Percentiles rank a stretch among this genome's conserved stretches.
Conservation (phyloP, 1,140 invertebrate genomes). For the Tetragonula clypearis region DNA sequence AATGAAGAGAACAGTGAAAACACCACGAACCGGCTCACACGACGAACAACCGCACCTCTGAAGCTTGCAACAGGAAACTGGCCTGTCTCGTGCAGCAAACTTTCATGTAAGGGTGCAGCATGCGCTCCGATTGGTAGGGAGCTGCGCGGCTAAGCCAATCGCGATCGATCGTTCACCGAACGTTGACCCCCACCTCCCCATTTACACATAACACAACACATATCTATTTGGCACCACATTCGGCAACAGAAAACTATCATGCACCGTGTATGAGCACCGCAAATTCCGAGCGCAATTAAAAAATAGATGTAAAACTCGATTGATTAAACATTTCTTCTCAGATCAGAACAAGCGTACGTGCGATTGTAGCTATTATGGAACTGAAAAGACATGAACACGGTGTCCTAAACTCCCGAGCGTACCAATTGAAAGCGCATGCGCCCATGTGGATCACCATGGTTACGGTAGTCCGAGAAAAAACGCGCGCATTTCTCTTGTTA, state of each 20-base stretch:
- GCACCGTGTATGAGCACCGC: neutral
- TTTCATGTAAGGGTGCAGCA: slow-evolving; percentile 46
- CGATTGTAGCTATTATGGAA: neutral
- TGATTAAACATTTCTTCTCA: neutral
- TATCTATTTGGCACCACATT: slow-evolving; percentile 22
- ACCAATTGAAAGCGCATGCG: slow-evolving; percentile 26
- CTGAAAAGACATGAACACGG: neutral
- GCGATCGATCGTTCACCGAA: slow-evolving; percentile 55
- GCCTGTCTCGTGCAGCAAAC: slow-evolving; percentile 55
- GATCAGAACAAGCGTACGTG: too few relatives aligned
- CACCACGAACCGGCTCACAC: slow-evolving; percentile 14
- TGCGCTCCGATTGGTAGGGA: slow-evolving; percentile 35
- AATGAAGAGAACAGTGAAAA: slow-evolving; percentile 11
- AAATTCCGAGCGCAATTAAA: neutral
- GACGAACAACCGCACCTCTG: slow-evolving; percentile 48
- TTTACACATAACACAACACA: slow-evolving; percentile 10
- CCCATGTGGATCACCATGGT: slow-evolving; percentile 33
- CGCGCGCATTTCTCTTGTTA: neutral
- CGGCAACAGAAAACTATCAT: neutral
- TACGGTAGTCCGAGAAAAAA: slow-evolving; percentile 7
- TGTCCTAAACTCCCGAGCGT: neutral
- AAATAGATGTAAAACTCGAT: slow-evolving; percentile 11
- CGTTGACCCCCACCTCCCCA: slow-evolving; percentile 58
- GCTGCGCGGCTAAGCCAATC: slow-evolving; percentile 42
- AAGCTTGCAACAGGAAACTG: slow-evolving; percentile 57